phyloP scores from a whole-genome alignment of 1,140 invertebrate genomes.

The Aphidius ervi region DNA sequence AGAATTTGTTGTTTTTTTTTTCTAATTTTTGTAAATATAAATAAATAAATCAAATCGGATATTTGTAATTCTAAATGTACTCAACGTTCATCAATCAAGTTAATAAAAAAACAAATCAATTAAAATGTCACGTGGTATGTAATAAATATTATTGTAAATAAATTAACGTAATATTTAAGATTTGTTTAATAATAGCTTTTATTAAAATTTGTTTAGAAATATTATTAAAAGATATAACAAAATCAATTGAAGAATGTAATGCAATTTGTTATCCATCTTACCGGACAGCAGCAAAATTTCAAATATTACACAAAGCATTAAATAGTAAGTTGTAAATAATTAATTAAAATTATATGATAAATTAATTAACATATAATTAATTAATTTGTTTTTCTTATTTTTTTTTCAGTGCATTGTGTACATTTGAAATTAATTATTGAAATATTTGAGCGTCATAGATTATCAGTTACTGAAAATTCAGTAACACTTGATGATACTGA shows the following conservation, averaged over 20 bases:
- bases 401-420: constrained; percentile 54
- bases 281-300: constrained; percentile 71
- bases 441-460: constrained; percentile 57
- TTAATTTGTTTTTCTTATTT: constrained; percentile 27
- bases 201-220: constrained; percentile 1
- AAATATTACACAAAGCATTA: constrained; percentile 61
- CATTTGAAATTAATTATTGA: constrained; percentile 52
- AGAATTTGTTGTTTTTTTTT: too few species aligned
- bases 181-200: background rate
- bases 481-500: constrained; percentile 51
- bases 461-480: constrained; percentile 53
- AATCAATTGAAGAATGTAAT: constrained; percentile 58
- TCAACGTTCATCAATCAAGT: too few species aligned
- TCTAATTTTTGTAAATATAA: too few species aligned
- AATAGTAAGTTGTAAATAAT: constrained; percentile 47
- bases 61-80: too few species aligned
- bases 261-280: constrained; percentile 72
- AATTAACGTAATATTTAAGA: too few species aligned
- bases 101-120: too few species aligned
- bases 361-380: constrained; percentile 7
- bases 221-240: constrained; percentile 31
- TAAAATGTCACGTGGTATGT: too few species aligned
- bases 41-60: too few species aligned
- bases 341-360: constrained; percentile 10
- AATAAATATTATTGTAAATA: too few species aligned